Conservation (phyloP, 2,888 invertebrate species). For the Lasioglossum marginatum region DNA sequence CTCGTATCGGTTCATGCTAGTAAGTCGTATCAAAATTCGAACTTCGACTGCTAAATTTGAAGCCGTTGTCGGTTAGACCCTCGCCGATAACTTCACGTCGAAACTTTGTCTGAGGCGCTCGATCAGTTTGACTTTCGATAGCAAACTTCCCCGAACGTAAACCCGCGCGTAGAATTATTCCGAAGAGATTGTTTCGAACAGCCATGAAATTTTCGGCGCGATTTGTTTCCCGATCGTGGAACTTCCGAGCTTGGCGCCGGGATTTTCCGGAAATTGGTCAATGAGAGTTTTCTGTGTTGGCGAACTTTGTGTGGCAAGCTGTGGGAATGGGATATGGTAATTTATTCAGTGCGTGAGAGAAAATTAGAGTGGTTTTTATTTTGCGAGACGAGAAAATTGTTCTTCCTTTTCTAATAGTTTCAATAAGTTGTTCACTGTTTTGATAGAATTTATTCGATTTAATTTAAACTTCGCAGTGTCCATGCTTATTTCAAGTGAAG, state of each 20-base stretch:
- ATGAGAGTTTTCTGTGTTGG: not conserved
- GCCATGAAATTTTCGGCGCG: not conserved
- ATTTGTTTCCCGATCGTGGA: not conserved
- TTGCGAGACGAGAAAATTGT: not conserved
- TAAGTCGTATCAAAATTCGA: not conserved
- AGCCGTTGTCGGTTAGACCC: not conserved
- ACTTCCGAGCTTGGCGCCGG: not conserved
- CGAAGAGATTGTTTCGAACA: not conserved
- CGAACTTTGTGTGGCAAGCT: not conserved
- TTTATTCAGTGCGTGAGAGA: not conserved
- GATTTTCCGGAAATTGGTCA: not conserved
- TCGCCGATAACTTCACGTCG: not conserved
- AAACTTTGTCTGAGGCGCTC: conserved; percentile 5
- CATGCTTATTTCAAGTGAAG: no score
- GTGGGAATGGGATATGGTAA: not conserved
- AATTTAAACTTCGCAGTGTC: no score
- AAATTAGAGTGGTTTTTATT: not conserved
- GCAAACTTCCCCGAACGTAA: not conserved
- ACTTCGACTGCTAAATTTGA: not conserved
- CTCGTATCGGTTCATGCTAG: not conserved
- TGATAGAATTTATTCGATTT: no score
- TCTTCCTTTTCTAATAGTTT: no score
- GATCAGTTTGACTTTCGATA: not conserved
- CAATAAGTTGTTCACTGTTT: no score
- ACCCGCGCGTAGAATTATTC: not conserved